These are phyloP conservation scores for Catamblyrhynchus diadema DNA, from an alignment of 2,797 vertebrate genomes.

Conservation along the genomic window DNA sequence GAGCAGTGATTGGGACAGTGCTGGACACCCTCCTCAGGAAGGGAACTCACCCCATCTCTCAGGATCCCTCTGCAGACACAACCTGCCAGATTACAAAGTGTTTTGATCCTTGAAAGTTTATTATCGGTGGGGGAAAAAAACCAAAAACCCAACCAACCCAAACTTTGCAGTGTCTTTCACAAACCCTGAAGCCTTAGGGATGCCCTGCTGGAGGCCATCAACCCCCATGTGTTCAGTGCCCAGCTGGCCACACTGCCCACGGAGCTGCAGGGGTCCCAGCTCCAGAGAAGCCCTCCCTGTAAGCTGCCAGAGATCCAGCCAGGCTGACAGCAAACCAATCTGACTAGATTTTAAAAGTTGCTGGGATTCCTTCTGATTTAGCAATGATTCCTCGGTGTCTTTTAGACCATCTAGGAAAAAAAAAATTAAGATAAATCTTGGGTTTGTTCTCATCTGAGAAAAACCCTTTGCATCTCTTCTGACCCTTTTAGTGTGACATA, in stretches of 20 bases:
- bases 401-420: background rate
- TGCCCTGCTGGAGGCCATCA: background rate
- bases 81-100: background rate
- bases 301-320: background rate
- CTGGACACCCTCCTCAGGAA: background rate
- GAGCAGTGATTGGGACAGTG: background rate
- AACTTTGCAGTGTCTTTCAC: background rate
- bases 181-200: background rate
- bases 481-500: background rate
- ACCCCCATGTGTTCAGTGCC: rapidly evolving
- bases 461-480: background rate
- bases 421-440: background rate
- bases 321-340: background rate
- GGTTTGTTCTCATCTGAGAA: background rate
- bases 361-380: background rate
- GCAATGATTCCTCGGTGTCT: background rate
- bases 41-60: background rate
- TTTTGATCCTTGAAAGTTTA: background rate
- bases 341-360: background rate
- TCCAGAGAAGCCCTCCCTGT: background rate
- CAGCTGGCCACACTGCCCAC: rapidly evolving
- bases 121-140: background rate
- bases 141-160: background rate
- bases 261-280: background rate
- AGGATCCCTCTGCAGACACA: background rate